These are phyloP conservation scores for Agapornis canus DNA, from an alignment of 2,797 vertebrate species.

Conservation along the genomic window DNA sequence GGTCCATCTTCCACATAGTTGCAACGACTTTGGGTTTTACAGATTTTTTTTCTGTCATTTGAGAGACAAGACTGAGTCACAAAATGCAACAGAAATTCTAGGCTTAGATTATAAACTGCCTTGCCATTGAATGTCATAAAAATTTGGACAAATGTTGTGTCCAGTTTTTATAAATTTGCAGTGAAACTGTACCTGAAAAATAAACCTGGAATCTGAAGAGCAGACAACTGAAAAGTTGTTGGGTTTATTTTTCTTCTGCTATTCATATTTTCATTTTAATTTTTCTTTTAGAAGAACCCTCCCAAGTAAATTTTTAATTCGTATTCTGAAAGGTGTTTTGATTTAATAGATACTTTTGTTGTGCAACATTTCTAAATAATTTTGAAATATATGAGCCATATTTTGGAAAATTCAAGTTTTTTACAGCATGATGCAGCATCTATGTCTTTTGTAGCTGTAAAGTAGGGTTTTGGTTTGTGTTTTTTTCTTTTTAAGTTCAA, in stretches of 20 bases:
- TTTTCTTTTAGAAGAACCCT: background rate
- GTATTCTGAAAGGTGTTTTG: background rate
- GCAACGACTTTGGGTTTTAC: background rate
- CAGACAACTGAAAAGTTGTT: background rate
- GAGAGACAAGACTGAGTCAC: background rate
- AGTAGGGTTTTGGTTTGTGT: background rate
- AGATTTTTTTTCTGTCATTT: rapidly evolving
- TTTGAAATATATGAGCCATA: background rate
- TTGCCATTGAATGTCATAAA: background rate
- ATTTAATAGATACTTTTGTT: background rate
- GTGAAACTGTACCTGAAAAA: background rate
- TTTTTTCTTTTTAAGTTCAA: background rate
- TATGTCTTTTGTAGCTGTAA: background rate
- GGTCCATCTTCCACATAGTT: background rate
- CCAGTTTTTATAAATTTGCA: background rate
- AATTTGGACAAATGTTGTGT: background rate
- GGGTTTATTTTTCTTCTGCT: background rate
- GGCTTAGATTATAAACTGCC: background rate
- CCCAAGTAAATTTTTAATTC: background rate
- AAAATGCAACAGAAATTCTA: background rate
- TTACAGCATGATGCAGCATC: background rate
- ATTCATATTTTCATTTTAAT: background rate
- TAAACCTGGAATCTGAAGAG: background rate
- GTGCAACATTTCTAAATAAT: background rate
- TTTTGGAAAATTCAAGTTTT: background rate